A percentile compares a stretch with the other conserved stretches of the same genome.
These are phyloP conservation scores for Aurelia coerulea DNA, from an alignment of 30 jellyfish, hydroid and myxozoan species.

Conservation along the genomic window DNA sequence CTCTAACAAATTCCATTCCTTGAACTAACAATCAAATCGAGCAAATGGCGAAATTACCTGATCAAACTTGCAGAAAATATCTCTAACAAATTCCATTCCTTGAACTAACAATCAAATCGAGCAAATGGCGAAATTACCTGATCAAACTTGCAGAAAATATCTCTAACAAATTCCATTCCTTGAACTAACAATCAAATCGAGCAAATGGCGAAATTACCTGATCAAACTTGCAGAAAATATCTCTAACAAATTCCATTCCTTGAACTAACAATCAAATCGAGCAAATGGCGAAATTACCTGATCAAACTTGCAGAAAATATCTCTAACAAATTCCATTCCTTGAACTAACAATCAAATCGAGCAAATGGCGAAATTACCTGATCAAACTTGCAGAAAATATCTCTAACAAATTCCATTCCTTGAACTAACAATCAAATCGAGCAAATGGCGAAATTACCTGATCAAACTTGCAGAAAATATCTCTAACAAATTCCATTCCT, in stretches of 20 bases:
- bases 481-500: slow-evolving; percentile 95
- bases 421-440: too few species aligned
- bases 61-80: slow-evolving; percentile 85
- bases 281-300: slow-evolving; percentile 46
- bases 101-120: too few species aligned
- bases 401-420: slow-evolving; percentile 95
- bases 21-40: too few species aligned
- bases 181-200: too few species aligned
- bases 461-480: slow-evolving; percentile 85
- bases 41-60: slow-evolving; percentile 46
- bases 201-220: slow-evolving; percentile 46
- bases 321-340: slow-evolving; percentile 95
- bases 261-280: too few species aligned
- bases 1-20: slow-evolving; percentile 95
- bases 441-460: slow-evolving; percentile 46
- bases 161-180: slow-evolving; percentile 95
- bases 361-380: slow-evolving; percentile 46
- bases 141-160: slow-evolving; percentile 85
- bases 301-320: slow-evolving; percentile 85
- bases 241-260: slow-evolving; percentile 95
- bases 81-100: slow-evolving; percentile 95
- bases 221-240: slow-evolving; percentile 85
- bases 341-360: too few species aligned
- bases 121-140: slow-evolving; percentile 46
- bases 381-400: slow-evolving; percentile 85